Evolutionary conservation across 2,888 invertebrate species (phyloP).

Genomic region (Masnerella sp.): DNA sequence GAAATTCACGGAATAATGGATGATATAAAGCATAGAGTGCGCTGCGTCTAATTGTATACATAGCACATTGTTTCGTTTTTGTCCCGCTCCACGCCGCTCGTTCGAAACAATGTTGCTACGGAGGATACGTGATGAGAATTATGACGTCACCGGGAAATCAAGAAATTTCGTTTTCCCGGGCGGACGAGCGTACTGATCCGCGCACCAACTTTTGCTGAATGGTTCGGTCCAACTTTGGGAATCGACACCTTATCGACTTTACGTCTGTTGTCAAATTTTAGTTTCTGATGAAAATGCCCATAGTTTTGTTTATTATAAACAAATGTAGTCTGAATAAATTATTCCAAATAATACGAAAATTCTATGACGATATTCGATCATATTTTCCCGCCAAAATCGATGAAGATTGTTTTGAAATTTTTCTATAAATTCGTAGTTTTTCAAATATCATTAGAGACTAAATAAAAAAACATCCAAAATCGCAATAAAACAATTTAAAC

Average conservation of each 20-base stretch:
- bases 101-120: conserved; percentile 8
- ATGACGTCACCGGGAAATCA: conserved; percentile 5
- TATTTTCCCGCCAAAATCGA: no score
- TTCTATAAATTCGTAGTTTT: no score
- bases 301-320: no score
- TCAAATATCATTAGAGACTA: no score
- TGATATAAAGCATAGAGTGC: not conserved
- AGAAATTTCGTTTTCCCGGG: conserved; percentile 26
- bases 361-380: no score
- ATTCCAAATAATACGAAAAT: not conserved
- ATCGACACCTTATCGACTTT: conserved; percentile 7
- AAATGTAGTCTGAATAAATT: no score
- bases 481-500: no score
- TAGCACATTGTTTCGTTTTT: conserved; percentile 8
- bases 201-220: not conserved
- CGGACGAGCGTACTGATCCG: conserved; percentile 11
- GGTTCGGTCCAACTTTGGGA: conserved; percentile 2
- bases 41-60: conserved; percentile 6
- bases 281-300: no score
- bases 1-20: no score
- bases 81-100: not conserved
- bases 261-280: not conserved
- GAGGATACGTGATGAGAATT: conserved; percentile 21
- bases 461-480: no score
- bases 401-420: no score